Conservation (phyloP, 2,888 invertebrate species). For the Thera obeliscata region DNA sequence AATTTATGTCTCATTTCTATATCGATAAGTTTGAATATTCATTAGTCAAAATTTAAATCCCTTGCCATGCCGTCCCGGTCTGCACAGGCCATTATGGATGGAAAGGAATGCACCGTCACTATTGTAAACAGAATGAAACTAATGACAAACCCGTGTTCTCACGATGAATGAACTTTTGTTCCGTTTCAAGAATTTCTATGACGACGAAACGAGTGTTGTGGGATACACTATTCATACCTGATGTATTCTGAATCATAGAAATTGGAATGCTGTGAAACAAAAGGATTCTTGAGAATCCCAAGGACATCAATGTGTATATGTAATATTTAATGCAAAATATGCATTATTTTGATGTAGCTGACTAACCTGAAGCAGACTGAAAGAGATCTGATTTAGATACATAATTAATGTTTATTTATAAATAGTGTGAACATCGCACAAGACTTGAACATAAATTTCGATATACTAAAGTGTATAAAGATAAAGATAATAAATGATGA, state of each 20-base stretch:
- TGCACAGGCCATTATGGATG: background rate
- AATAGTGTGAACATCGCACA: no score
- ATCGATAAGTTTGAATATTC: no score
- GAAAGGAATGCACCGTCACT: constrained; percentile 37
- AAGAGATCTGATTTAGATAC: no score
- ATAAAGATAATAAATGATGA: background rate
- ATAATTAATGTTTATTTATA: no score
- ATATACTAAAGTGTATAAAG: background rate
- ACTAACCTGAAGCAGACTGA: no score
- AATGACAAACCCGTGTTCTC: constrained; percentile 38
- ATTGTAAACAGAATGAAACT: constrained; percentile 31
- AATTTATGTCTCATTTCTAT: no score
- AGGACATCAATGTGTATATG: background rate
- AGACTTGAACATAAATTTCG: no score
- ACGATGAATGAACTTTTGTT: constrained; percentile 45
- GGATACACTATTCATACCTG: background rate
- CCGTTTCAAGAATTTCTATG: constrained; percentile 40
- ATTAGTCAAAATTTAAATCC: no score
- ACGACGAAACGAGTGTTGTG: constrained; percentile 19
- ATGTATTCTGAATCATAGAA: constrained; percentile 2
- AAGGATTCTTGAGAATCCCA: constrained; percentile 1
- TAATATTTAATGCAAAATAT: no score
- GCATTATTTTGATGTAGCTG: no score
- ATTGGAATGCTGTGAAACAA: constrained; percentile 8
- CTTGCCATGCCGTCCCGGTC: no score